phyloP scores from a whole-genome alignment of 2,797 vertebrate genomes.

The Simalia tracyae region DNA sequence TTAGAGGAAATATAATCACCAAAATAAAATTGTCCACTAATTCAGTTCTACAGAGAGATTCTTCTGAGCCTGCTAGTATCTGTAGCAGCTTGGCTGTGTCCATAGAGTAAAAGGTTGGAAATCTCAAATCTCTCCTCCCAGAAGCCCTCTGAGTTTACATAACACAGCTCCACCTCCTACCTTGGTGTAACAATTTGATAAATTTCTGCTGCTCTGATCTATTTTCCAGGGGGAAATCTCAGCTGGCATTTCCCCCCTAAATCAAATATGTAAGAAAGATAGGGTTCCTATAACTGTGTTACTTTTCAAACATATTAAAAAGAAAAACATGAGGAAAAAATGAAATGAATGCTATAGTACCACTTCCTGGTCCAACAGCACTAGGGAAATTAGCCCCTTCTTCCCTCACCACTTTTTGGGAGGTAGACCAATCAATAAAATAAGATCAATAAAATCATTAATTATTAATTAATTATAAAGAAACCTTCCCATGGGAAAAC shows the following conservation, averaged over 20 bases:
- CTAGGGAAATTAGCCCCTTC: not conserved
- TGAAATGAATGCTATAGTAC: not conserved
- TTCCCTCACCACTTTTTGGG: not conserved
- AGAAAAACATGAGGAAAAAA: not conserved
- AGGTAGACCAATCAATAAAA: not conserved
- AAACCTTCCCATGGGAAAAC: not conserved
- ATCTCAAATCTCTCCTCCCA: not conserved
- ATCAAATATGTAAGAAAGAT: not conserved
- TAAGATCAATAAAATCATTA: not conserved
- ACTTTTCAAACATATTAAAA: not conserved
- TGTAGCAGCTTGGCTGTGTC: not conserved
- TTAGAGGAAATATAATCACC: not conserved
- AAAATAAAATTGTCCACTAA: not conserved
- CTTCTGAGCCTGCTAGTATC: not conserved
- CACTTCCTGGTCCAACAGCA: not conserved
- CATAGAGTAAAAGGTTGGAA: not conserved
- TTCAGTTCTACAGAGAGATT: not conserved
- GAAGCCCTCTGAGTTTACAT: not conserved
- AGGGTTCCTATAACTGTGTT: too few species aligned
- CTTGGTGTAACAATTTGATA: not conserved
- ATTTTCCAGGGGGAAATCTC: not conserved
- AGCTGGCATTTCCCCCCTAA: not conserved
- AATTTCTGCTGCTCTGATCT: not conserved
- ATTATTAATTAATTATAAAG: not conserved
- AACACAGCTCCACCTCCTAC: not conserved